Percentiles rank a stretch among this genome's conserved stretches.
Conservation (phyloP, 2,113 vertebrate species). For the Lepisosteus oculatus region DNA sequence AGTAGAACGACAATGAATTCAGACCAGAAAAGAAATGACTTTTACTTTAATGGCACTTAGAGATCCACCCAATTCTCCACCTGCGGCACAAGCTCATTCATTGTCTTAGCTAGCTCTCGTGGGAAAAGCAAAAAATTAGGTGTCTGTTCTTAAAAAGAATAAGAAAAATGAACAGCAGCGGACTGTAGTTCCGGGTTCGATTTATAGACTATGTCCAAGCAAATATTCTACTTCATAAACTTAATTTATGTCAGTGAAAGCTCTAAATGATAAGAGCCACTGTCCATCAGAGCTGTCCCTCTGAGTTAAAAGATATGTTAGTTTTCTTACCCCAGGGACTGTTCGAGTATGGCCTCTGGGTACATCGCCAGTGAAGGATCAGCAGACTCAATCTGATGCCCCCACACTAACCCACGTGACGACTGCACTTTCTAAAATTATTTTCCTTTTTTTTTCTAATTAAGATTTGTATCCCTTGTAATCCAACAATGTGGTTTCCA, state of each 20-base stretch:
- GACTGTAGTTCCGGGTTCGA: too few species aligned
- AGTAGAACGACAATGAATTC: too few species aligned
- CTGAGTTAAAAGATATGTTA: neutral
- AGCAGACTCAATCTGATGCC: neutral
- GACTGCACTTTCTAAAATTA: neutral
- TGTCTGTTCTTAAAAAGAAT: too few species aligned
- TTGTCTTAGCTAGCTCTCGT: too few species aligned
- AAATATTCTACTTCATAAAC: neutral
- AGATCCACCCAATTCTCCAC: too few species aligned
- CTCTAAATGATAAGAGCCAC: neutral
- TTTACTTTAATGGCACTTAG: too few species aligned
- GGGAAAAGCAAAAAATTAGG: too few species aligned
- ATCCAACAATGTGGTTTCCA: slow-evolving; percentile 52
- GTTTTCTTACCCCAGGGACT: neutral
- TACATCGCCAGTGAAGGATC: slow-evolving; percentile 9
- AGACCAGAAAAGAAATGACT: too few species aligned
- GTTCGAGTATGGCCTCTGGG: neutral
- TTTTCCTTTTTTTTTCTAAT: slow-evolving; percentile 26
- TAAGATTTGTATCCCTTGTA: slow-evolving; percentile 68
- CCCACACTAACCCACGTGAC: neutral
- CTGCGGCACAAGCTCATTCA: too few species aligned
- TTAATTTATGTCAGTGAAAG: neutral
- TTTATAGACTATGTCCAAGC: neutral
- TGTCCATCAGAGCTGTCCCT: neutral
- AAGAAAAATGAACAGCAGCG: too few species aligned